These are phyloP conservation scores for Oophaga pumilio DNA, from an alignment of 2,113 vertebrate genomes.

Conservation along the genomic window DNA sequence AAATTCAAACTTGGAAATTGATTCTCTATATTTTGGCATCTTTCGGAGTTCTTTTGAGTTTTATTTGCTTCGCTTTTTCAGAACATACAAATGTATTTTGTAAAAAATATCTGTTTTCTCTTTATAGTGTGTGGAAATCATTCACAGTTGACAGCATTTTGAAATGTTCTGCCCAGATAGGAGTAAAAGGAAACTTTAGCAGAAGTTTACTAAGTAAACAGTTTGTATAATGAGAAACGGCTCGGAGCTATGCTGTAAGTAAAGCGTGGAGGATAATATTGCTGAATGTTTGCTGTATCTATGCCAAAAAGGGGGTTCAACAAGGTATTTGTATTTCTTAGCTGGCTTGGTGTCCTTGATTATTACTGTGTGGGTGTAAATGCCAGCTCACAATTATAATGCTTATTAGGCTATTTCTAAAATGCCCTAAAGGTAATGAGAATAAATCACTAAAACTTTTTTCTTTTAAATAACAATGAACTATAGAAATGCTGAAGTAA, in stretches of 20 bases:
- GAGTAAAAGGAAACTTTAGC: not conserved
- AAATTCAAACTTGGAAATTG: too few relatives aligned
- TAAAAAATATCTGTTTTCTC: not conserved
- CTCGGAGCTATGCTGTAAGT: constrained; percentile 9
- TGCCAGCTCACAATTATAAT: constrained; percentile 26
- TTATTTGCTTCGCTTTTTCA: not conserved
- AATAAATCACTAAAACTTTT: not conserved
- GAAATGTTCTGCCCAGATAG: not conserved
- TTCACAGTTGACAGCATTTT: not conserved
- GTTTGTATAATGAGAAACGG: not conserved
- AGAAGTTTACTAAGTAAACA: not conserved
- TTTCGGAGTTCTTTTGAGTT: not conserved
- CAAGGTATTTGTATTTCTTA: constrained; percentile 30
- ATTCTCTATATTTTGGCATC: not conserved
- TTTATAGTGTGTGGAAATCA: not conserved
- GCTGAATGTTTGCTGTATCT: constrained; percentile 16
- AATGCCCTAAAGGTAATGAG: not conserved
- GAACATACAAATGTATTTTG: not conserved
- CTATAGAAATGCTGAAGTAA: not conserved
- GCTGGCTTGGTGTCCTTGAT: constrained; percentile 14
- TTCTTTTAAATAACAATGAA: not conserved
- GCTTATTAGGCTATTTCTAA: constrained; percentile 20
- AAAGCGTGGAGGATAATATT: not conserved
- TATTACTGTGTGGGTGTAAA: constrained; percentile 38
- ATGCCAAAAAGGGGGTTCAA: not conserved